A percentile compares a stretch with the other conserved stretches of the same genome.
phyloP scores from a whole-genome alignment of 1,140 invertebrate species.

The Cydia splendana region DNA sequence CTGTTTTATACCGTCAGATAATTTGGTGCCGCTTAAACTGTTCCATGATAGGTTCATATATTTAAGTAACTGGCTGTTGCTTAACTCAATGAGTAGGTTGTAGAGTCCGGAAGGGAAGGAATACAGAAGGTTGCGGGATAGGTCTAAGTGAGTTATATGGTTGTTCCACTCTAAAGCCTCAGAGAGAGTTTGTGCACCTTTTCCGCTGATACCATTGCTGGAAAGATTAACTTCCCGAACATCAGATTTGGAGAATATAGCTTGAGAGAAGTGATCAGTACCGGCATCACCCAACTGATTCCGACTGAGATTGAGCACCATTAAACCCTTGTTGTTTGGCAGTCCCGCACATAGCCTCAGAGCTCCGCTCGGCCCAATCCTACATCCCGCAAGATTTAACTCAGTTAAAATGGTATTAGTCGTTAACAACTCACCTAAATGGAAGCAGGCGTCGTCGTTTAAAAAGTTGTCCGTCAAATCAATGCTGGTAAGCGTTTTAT shows the following conservation, averaged over 20 bases:
- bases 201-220: slow-evolving; percentile 63
- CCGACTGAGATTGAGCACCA: slow-evolving; percentile 58
- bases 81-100: slow-evolving; percentile 45
- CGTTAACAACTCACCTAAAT: slow-evolving; percentile 63
- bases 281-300: slow-evolving; percentile 64
- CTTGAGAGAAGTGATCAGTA: slow-evolving; percentile 50
- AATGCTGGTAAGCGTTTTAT: slow-evolving; percentile 58
- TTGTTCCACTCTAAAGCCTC: slow-evolving; percentile 62
- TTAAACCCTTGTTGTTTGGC: slow-evolving; percentile 49
- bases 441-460: slow-evolving; percentile 56
- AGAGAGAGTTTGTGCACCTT: slow-evolving; percentile 50
- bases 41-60: slow-evolving; percentile 63
- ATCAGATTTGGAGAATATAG: slow-evolving; percentile 52
- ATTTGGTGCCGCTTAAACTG: slow-evolving; percentile 44
- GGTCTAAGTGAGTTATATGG: slow-evolving; percentile 64
- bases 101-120: slow-evolving; percentile 44
- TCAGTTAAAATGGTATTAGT: slow-evolving; percentile 59
- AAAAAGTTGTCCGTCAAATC: slow-evolving; percentile 70
- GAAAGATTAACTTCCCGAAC: slow-evolving; percentile 64
- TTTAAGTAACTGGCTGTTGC: slow-evolving; percentile 44
- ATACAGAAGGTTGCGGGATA: slow-evolving; percentile 69
- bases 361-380: slow-evolving; percentile 62
- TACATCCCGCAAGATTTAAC: slow-evolving; percentile 66
- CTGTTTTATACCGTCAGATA: slow-evolving; percentile 44
- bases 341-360: slow-evolving; percentile 52